Conservation (phyloP, 2,888 invertebrate species). For the Aleiodes testaceus region DNA sequence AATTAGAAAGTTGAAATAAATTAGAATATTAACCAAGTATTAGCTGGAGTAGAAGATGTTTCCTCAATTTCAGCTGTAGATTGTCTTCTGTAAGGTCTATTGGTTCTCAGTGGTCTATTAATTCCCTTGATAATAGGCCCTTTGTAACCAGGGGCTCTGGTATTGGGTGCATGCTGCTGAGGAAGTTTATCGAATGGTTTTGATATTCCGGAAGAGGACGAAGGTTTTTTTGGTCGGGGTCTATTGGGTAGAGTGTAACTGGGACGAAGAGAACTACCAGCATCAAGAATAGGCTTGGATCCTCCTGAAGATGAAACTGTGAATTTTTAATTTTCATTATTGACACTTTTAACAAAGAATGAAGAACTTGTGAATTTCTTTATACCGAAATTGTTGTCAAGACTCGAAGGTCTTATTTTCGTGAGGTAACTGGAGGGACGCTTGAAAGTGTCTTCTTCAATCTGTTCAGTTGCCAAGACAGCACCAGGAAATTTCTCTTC, state of each 20-base stretch:
- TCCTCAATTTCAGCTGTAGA: constrained; percentile 57
- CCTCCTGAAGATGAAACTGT: constrained; percentile 19
- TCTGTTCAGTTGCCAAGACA: constrained; percentile 69
- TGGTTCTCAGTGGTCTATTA: constrained; percentile 59
- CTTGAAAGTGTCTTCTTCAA: constrained; percentile 56
- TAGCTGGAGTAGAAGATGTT: constrained; percentile 35
- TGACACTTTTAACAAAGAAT: neutral
- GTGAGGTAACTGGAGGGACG: constrained; percentile 55
- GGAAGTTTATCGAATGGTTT: constrained; percentile 69
- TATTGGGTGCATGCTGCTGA: constrained; percentile 70
- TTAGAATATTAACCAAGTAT: constrained; percentile 57
- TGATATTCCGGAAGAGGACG: constrained; percentile 48
- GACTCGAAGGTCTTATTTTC: constrained; percentile 54
- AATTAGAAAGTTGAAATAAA: constrained; percentile 1
- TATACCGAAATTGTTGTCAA: constrained; percentile 56
- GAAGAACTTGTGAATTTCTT: neutral
- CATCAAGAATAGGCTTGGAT: constrained; percentile 55
- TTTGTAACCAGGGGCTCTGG: constrained; percentile 70
- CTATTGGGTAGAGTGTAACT: constrained; percentile 55
- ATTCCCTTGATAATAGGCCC: constrained; percentile 61
- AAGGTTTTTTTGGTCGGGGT: constrained; percentile 64
- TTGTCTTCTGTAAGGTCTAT: constrained; percentile 67
- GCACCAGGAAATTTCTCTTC: constrained; percentile 77
- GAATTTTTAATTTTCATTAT: constrained; percentile 3
- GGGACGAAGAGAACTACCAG: constrained; percentile 59